Base-by-base conservation (phyloP, 1,140 invertebrate species). In the Drosophila bocki region DNA sequence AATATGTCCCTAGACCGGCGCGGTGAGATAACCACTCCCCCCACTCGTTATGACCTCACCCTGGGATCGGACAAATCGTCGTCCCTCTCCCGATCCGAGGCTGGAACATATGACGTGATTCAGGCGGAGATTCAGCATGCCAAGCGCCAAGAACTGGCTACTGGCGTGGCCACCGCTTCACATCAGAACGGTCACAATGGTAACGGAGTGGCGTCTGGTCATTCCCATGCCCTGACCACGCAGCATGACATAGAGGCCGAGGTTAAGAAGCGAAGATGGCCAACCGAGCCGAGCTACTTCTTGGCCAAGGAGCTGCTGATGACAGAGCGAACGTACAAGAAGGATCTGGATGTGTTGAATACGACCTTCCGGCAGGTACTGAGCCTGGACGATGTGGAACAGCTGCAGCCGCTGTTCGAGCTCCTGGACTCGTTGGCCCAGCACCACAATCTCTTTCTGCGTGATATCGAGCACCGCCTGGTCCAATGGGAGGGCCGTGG, bases 261-360 rank as follows among this genome's bases (percentile, higher is more conserved):
- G 60, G 74, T 91, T 7, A 92, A 92, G 56, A 91, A 91, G 57
- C 81, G 91, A 93, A 94, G 95, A 75, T 95, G 95, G 93, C 95
- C 96, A 15, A 95, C 95, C 3, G 98, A 99, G 84, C 96, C 96
- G 91, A 96, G 96, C 15, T 99, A 98, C 93, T 99, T 97, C 91
- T 96, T 99, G 79, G 96, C 97, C 44, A 99, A 99, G 93, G 98
- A 99, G 93, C 93, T 99, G 57, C 94, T 99, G 7, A 98, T 98
- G 97, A 99, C 98, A 2, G 98, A 99, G 92, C 93, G 98, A 71
- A 99, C 98, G 0, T 99, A 98, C 93, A 98, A 98, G 87, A 97
- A 98, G 83, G 98, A 99, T 92, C 93, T 99, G 72, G 97, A 99
- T 93, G 96, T 99, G 42, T 95, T 99, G 62, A 98, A 97, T 92